Conservation (phyloP, 2,888 invertebrate species). For the Vanessa cardui region DNA sequence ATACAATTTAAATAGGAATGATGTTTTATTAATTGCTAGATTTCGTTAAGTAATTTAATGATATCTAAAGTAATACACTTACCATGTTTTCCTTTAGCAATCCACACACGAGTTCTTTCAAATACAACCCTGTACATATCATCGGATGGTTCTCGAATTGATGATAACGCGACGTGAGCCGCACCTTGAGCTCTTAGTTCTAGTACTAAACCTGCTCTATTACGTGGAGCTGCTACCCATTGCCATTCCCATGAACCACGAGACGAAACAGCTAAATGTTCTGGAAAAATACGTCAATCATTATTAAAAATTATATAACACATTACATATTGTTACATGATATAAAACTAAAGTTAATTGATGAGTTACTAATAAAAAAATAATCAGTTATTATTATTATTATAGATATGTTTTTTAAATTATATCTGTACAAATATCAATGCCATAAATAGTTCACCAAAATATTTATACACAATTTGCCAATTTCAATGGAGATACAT, state of each 20-base stretch:
- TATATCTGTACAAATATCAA: no score
- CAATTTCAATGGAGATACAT: no score
- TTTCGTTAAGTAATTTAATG: no score
- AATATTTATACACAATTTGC: no score
- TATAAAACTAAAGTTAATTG: no score
- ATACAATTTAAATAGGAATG: no score
- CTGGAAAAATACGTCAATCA: constrained; percentile 78
- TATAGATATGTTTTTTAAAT: no score
- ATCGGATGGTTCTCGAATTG: constrained; percentile 79
- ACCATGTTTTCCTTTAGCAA: constrained; percentile 86
- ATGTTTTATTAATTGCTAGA: no score
- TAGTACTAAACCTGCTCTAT: constrained; percentile 84
- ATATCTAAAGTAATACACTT: constrained; percentile 32
- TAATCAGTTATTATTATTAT: no score
- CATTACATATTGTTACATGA: background rate
- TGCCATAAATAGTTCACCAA: no score
- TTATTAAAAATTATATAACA: constrained; percentile 52
- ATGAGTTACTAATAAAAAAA: no score
- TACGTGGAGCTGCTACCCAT: constrained; percentile 85
- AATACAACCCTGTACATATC: constrained; percentile 86
- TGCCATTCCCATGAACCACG: constrained; percentile 85
- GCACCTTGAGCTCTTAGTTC: constrained; percentile 82
- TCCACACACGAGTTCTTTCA: constrained; percentile 84
- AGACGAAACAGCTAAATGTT: constrained; percentile 85
- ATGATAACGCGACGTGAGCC: constrained; percentile 83